Percentiles rank a stretch among this genome's conserved stretches.
Evolutionary conservation across 2,888 invertebrate genomes (phyloP).

Genomic region (Steromphala cineraria): DNA sequence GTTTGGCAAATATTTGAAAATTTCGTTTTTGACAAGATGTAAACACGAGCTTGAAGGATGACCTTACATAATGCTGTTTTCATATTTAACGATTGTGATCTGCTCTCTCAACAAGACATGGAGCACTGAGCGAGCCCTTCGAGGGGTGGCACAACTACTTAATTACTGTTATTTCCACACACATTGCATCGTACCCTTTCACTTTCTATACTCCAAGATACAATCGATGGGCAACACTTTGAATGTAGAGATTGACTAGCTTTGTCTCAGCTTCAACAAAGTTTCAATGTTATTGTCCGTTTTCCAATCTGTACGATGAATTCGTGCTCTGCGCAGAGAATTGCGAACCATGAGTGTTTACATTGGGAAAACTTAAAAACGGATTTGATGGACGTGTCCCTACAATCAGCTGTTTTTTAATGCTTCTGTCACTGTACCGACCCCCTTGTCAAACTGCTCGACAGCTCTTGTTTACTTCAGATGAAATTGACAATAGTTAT

Average conservation of each 20-base stretch:
- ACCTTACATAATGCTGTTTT: constrained; percentile 17
- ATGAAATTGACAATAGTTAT: too few species aligned
- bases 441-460: too few species aligned
- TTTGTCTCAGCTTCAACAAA: neutral
- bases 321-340: neutral
- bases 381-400: too few species aligned
- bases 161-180: constrained; percentile 16
- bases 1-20: constrained; percentile 19
- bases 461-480: too few species aligned
- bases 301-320: neutral
- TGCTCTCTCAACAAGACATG: neutral
- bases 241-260: neutral
- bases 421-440: too few species aligned
- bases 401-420: too few species aligned
- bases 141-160: constrained; percentile 11
- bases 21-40: constrained; percentile 15
- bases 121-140: neutral
- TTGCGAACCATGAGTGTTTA: neutral
- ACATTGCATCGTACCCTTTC: neutral
- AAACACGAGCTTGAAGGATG: constrained; percentile 3
- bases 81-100: constrained; percentile 20
- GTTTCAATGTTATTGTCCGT: constrained; percentile 11
- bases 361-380: neutral
- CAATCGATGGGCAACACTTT: neutral
- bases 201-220: neutral